Percentiles rank a stretch among this genome's conserved stretches.
Evolutionary conservation across 2,113 vertebrate species (phyloP).

Genomic region (Aptenodytes patagonicus): DNA sequence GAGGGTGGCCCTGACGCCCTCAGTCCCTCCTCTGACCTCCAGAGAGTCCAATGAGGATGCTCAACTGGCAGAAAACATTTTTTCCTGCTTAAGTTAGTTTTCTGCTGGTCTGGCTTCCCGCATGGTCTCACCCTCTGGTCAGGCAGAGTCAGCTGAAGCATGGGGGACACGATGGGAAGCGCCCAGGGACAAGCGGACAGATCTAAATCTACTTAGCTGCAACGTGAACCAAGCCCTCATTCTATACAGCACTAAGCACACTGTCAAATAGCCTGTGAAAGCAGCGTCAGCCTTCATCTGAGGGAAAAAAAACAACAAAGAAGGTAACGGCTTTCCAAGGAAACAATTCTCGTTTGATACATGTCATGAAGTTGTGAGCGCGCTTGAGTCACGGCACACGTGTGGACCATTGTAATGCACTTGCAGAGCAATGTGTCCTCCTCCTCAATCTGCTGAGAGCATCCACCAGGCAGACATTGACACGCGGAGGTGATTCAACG

Average conservation of each 20-base stretch:
- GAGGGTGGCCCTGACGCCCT: not conserved
- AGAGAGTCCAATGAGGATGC: not conserved
- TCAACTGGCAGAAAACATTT: not conserved
- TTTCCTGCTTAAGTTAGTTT: not conserved
- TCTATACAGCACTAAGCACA: not conserved
- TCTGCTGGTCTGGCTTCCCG: not conserved
- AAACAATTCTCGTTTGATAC: not conserved
- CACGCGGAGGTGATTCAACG: not conserved
- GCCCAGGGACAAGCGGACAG: not conserved
- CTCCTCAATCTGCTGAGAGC: slow-evolving; percentile 47
- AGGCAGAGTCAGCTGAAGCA: not conserved
- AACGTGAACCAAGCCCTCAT: not conserved
- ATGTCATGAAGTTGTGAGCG: not conserved
- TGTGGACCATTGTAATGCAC: not conserved
- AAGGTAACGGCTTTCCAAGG: not conserved
- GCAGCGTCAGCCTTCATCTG: not conserved
- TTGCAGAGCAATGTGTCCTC: slow-evolving; percentile 20
- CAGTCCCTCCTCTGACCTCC: not conserved
- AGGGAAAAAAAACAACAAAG: not conserved
- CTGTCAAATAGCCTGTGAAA: not conserved
- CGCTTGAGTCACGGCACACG: slow-evolving; percentile 13
- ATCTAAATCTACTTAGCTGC: not conserved
- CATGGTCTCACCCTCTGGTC: not conserved
- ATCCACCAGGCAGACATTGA: slow-evolving; percentile 35
- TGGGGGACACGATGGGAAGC: not conserved